Conservation (phyloP, 2,113 vertebrate species). For the Otus sunia region DNA sequence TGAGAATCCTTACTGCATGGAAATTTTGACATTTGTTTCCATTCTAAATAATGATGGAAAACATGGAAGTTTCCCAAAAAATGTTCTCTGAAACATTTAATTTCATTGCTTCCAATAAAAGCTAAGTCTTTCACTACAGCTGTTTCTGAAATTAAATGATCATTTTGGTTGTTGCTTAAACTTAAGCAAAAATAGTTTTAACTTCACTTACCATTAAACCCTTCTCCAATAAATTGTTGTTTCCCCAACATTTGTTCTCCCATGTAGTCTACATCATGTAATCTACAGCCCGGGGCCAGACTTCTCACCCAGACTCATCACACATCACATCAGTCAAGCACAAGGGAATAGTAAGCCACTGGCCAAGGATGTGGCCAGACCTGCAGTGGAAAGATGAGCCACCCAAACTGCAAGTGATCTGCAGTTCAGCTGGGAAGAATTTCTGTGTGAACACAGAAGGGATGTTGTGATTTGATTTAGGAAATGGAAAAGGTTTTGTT, state of each 20-base stretch:
- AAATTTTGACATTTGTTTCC: not conserved
- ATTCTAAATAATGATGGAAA: not conserved
- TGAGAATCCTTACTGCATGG: not conserved
- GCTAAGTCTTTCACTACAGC: not conserved
- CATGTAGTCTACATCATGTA: not conserved
- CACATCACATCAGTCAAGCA: accelerated
- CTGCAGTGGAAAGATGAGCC: not conserved
- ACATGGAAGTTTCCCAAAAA: not conserved
- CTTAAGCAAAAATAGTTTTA: not conserved
- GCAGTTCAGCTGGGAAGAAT: not conserved
- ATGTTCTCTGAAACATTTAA: not conserved
- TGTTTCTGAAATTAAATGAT: not conserved
- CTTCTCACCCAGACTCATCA: not conserved
- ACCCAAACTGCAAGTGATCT: not conserved
- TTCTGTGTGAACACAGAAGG: not conserved
- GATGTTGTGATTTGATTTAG: not conserved
- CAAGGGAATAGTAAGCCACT: not conserved
- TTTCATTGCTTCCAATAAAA: not conserved
- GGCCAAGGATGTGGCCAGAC: not conserved
- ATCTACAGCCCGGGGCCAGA: not conserved
- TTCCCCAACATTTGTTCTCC: not conserved
- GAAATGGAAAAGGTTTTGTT: not conserved
- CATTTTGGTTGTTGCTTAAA: not conserved
- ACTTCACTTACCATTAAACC: not conserved
- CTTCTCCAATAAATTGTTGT: not conserved